These are phyloP conservation scores for Tangara arthus DNA, from an alignment of 2,797 vertebrate species.

Conservation along the genomic window DNA sequence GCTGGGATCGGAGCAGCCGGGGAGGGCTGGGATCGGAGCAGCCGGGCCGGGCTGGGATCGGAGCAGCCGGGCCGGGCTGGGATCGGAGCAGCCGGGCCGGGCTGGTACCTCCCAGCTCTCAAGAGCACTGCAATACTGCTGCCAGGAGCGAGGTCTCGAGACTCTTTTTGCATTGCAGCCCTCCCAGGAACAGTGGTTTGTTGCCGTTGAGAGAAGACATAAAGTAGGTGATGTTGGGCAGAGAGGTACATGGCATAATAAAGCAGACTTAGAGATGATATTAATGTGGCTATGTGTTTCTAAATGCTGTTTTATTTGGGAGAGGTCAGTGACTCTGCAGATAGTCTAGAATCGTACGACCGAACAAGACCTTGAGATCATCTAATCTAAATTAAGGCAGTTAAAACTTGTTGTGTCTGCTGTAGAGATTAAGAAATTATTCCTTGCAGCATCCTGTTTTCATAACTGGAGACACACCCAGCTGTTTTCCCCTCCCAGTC, in stretches of 20 bases:
- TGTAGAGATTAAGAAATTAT: slow-evolving; percentile 51
- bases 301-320: neutral
- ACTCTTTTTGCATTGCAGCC: neutral
- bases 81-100: no score
- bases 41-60: neutral
- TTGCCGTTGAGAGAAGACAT: neutral
- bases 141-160: fast-evolving
- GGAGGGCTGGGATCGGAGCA: neutral
- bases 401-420: slow-evolving; percentile 41
- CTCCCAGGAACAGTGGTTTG: neutral
- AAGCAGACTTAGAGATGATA: neutral
- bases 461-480: slow-evolving; percentile 15
- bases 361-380: slow-evolving; percentile 44
- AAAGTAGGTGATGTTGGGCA: neutral
- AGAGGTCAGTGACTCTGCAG: neutral
- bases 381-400: slow-evolving; percentile 28
- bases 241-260: neutral
- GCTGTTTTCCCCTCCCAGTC: neutral
- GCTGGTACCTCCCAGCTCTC: neutral
- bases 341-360: neutral
- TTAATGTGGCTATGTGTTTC: neutral
- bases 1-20: neutral
- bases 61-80: no score
- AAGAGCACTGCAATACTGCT: neutral
- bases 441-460: slow-evolving; percentile 60